Base-by-base conservation (phyloP, 1,140 invertebrate genomes). In the Lepidurus arcticus region DNA sequence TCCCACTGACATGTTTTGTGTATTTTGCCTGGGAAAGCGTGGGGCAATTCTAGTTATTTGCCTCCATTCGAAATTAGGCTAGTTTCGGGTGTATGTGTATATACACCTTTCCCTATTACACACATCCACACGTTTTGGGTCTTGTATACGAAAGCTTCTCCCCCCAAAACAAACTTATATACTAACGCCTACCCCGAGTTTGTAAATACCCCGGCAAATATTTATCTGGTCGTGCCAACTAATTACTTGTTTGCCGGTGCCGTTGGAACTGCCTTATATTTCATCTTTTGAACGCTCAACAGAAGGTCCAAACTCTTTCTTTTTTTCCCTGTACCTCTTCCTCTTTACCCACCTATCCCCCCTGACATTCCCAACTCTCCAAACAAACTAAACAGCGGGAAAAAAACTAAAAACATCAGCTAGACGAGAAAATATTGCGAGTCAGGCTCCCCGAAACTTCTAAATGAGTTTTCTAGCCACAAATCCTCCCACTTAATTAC, bases 401-500 rank as follows among this genome's bases (percentile, higher is more conserved):
- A 65, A 13, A 65, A 65, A 65, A 4, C 16, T 21, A 65, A 65
- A 65, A 65, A 9, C 53, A 65, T 65, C 16, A 65, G 53, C 16
- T n/a, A 65, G 13, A 9, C 53, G 13, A 65, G 53, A 65, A 65
- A 65, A 65, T 65, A 65, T 65, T n/a, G 53, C 53, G 53, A 21
- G 53, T 65, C 53, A 65, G 53, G 53, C 53, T 65, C n/a, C 53
- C 53, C 16, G 53, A 65, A 65, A n/a, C 53, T 65, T 65, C 21
- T 8, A 65, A 65, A 65, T 65, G 53, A 65, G 53, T 65, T 65
- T 65, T 65, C 53, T 65, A 65, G 53, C 53, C 53, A 65, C 53
- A 65, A 65, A 65, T 65, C 53, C 53, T 65, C 53, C 53, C 21
- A n/a, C 53, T 65, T 65, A 65, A 65, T 65, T 65, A 65, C 53